phyloP scores from a whole-genome alignment of 2,113 vertebrate genomes.

The Rhinoptilus africanus region DNA sequence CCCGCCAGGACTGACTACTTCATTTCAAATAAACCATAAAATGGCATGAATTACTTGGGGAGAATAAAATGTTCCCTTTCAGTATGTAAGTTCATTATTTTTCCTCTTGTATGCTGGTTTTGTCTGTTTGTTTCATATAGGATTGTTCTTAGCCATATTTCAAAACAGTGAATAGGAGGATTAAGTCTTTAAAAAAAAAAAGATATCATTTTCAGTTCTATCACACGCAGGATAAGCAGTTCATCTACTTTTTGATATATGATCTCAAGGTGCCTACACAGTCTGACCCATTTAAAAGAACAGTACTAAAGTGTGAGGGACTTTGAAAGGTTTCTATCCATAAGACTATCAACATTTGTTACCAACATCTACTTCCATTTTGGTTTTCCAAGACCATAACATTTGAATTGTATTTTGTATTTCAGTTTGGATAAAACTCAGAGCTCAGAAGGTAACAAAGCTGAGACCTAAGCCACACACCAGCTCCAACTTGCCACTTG shows the following conservation, averaged over 20 bases:
- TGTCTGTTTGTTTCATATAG: background rate
- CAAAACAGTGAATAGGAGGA: background rate
- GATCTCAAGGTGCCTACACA: background rate
- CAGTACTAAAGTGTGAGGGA: background rate
- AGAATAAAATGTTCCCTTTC: slow-evolving; percentile 60
- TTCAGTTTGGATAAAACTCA: background rate
- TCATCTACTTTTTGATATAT: background rate
- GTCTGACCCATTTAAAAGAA: background rate
- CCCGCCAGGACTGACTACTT: slow-evolving; percentile 41
- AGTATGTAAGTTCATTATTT: background rate
- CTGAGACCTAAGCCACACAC: background rate
- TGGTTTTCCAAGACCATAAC: background rate
- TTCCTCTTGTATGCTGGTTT: background rate
- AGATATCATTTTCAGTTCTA: background rate
- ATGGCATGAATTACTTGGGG: slow-evolving; percentile 26
- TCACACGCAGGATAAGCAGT: background rate
- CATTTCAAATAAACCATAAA: slow-evolving; percentile 60
- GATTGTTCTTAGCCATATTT: slow-evolving; percentile 6
- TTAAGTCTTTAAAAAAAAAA: background rate
- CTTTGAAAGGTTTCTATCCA: background rate
- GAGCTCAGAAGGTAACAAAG: background rate
- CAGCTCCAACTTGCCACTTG: background rate
- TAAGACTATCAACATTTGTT: background rate
- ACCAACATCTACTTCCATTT: background rate
- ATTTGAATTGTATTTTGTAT: background rate